phyloP scores from a whole-genome alignment of 1,140 invertebrate species.

The Conus betulinus region DNA sequence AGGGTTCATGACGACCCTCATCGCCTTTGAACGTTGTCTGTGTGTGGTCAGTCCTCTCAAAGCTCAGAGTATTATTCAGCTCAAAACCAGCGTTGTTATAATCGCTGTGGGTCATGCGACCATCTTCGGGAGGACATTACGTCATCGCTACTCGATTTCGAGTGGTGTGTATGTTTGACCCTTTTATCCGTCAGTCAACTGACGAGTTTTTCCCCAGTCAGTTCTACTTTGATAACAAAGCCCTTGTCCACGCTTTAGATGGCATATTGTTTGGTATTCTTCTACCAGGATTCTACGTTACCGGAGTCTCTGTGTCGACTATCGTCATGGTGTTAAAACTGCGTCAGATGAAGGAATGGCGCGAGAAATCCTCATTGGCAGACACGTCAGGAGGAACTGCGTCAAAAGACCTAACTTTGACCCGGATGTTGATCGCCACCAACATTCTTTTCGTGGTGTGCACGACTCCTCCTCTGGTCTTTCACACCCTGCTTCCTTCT shows the following conservation, averaged over 20 bases:
- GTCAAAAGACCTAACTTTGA: neutral
- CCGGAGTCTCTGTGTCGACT: neutral
- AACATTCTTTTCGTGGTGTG: neutral
- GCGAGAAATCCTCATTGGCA: neutral
- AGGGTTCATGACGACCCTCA: neutral
- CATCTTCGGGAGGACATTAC: neutral
- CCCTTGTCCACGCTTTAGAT: neutral
- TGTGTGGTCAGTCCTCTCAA: neutral
- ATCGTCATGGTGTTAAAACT: neutral
- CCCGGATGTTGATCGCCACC: constrained; percentile 10
- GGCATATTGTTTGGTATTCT: neutral
- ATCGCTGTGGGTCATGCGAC: neutral
- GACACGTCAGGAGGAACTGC: neutral
- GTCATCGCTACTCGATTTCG: neutral
- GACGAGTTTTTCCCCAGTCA: neutral
- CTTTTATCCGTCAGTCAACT: neutral
- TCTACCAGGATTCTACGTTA: neutral
- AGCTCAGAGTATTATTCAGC: neutral
- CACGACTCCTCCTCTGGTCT: neutral
- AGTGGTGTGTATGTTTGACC: neutral
- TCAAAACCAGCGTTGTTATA: neutral
- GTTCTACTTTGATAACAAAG: neutral
- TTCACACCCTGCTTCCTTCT: neutral
- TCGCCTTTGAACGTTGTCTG: neutral
- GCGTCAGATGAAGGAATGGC: neutral